phyloP scores from a whole-genome alignment of 1,140 invertebrate species.

The Penaeus chinensis region DNA sequence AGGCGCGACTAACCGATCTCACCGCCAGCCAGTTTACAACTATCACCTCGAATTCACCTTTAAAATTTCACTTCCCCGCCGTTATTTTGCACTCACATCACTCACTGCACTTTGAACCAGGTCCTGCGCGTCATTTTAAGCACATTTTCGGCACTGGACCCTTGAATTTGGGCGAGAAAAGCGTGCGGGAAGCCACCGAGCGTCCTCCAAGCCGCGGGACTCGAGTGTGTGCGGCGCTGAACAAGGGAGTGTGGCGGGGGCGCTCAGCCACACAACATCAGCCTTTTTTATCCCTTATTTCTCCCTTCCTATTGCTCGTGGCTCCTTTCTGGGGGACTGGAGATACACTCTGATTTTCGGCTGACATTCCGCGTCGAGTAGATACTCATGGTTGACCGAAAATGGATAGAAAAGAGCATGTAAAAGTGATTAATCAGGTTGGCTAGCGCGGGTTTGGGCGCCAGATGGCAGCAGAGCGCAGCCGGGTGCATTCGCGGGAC shows the following conservation, averaged over 20 bases:
- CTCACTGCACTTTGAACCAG: constrained; percentile 54
- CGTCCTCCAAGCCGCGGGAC: constrained; percentile 42
- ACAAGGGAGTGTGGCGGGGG: constrained; percentile 59
- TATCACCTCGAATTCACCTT: constrained; percentile 46
- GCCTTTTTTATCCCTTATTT: constrained; percentile 60
- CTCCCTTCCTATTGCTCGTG: constrained; percentile 23
- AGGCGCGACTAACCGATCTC: constrained; percentile 56
- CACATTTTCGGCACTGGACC: constrained; percentile 51
- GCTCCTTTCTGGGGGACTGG: background rate
- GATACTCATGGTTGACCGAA: constrained; percentile 30
- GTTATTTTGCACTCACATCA: constrained; percentile 54
- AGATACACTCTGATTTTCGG: constrained; percentile 33
- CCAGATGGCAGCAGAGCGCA: constrained; percentile 58
- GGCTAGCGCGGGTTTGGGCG: constrained; percentile 40
- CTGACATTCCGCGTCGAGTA: constrained; percentile 19
- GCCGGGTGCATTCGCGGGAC: constrained; percentile 32
- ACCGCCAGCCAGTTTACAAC: constrained; percentile 29
- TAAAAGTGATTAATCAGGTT: constrained; percentile 59
- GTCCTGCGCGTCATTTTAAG: constrained; percentile 52
- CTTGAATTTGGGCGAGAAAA: constrained; percentile 49
- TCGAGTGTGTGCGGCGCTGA: constrained; percentile 52
- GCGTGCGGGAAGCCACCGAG: constrained; percentile 49
- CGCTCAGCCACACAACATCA: constrained; percentile 35
- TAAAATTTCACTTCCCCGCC: constrained; percentile 38
- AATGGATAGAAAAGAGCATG: constrained; percentile 53